Evolutionary conservation across 2,797 vertebrate genomes (phyloP).

Genomic region (Pangasius larnaudii): DNA sequence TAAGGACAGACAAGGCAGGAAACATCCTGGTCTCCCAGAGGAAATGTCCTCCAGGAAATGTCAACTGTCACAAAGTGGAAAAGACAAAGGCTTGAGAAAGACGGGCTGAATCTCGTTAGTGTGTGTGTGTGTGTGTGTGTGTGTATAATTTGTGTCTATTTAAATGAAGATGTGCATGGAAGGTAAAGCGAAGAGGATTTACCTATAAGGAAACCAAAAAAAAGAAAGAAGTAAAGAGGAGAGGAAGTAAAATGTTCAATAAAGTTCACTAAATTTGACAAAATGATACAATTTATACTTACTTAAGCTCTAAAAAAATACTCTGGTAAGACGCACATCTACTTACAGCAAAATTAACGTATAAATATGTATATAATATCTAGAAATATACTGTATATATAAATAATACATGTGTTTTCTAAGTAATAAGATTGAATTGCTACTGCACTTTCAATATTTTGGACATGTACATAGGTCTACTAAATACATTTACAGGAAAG

Average conservation of each 20-base stretch:
- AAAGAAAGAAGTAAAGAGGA: too few species aligned
- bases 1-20: background rate
- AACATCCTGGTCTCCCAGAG: background rate
- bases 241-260: too few species aligned
- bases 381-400: too few species aligned
- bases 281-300: background rate
- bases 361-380: too few species aligned
- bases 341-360: background rate
- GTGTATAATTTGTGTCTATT: background rate
- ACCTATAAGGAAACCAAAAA: too few species aligned
- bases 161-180: background rate
- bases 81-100: background rate
- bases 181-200: background rate
- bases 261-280: background rate
- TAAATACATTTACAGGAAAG: background rate
- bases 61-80: background rate
- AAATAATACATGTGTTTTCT: background rate
- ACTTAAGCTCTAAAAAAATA: background rate
- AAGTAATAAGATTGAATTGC: background rate
- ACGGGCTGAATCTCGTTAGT: background rate
- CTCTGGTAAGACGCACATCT: background rate
- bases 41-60: background rate
- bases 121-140: background rate
- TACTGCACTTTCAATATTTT: background rate
- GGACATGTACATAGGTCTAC: background rate